phyloP scores from a whole-genome alignment of 1,140 invertebrate genomes.

The Colletes gigas region DNA sequence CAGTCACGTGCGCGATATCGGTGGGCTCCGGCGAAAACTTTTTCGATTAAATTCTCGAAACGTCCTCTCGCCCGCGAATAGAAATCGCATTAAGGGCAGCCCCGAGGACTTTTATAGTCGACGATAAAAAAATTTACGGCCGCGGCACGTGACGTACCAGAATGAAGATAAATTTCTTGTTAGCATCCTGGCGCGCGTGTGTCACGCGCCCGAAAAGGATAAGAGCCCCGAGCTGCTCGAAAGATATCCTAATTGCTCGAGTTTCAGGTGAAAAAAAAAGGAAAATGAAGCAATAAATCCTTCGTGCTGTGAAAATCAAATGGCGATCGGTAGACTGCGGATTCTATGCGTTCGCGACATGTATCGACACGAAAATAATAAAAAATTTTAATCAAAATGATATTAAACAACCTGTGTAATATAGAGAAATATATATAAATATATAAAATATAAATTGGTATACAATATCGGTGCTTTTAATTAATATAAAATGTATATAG shows the following conservation, averaged over 20 bases:
- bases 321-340: too few relatives aligned
- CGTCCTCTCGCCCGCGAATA: slow-evolving; percentile 32
- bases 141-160: slow-evolving; percentile 32
- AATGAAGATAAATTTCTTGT: slow-evolving; percentile 50
- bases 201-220: background rate
- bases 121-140: slow-evolving; percentile 55
- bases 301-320: too few relatives aligned
- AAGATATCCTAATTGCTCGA: background rate
- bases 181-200: background rate
- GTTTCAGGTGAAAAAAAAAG: background rate
- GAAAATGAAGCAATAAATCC: background rate
- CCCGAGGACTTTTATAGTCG: slow-evolving; percentile 37
- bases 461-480: too few relatives aligned
- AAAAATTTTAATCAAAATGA: too few relatives aligned
- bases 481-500: too few relatives aligned
- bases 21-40: slow-evolving; percentile 4
- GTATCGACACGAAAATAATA: too few relatives aligned
- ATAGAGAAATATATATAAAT: too few relatives aligned
- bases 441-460: too few relatives aligned
- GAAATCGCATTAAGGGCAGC: slow-evolving; percentile 46
- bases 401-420: too few relatives aligned
- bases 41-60: background rate
- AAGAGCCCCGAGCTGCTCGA: background rate
- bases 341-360: too few relatives aligned
- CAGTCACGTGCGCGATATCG: background rate